These are phyloP conservation scores for Drosophila quadrilineata DNA, from an alignment of 1,140 invertebrate genomes.

Conservation along the genomic window DNA sequence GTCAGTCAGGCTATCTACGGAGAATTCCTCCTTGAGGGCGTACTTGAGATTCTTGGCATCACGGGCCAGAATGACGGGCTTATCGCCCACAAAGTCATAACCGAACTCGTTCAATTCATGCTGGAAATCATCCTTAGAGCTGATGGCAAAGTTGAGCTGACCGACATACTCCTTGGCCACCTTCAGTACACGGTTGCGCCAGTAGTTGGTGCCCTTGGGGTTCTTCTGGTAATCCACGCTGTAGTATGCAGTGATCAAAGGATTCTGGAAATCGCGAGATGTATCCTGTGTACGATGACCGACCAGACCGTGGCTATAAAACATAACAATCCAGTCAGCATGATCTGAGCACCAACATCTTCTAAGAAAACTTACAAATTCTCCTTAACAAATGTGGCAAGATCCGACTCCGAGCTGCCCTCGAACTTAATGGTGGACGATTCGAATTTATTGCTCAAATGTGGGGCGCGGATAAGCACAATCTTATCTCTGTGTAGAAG, in stretches of 20 bases:
- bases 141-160: conserved; percentile 93
- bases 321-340: background rate
- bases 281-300: conserved; percentile 94
- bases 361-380: conserved; percentile 89
- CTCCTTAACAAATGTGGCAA: conserved; percentile 91
- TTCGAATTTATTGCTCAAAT: conserved; percentile 96
- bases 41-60: conserved; percentile 94
- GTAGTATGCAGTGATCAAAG: conserved; percentile 95
- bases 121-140: conserved; percentile 95
- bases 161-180: conserved; percentile 93
- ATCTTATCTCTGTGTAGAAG: conserved; percentile 87
- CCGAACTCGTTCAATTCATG: conserved; percentile 97
- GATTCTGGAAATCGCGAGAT: conserved; percentile 92
- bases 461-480: conserved; percentile 93
- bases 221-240: conserved; percentile 98
- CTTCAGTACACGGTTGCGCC: conserved; percentile 98
- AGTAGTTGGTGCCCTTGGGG: conserved; percentile 99
- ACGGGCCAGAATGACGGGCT: conserved; percentile 92
- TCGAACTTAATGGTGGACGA: conserved; percentile 87
- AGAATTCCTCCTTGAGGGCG: conserved; percentile 94
- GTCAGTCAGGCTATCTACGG: conserved; percentile 92
- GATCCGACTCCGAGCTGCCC: conserved; percentile 86
- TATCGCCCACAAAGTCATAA: conserved; percentile 93
- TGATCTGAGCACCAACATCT: background rate
- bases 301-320: conserved; percentile 93